These are phyloP conservation scores for Drosophila neocordata DNA, from an alignment of 1,140 invertebrate genomes.

Conservation along the genomic window DNA sequence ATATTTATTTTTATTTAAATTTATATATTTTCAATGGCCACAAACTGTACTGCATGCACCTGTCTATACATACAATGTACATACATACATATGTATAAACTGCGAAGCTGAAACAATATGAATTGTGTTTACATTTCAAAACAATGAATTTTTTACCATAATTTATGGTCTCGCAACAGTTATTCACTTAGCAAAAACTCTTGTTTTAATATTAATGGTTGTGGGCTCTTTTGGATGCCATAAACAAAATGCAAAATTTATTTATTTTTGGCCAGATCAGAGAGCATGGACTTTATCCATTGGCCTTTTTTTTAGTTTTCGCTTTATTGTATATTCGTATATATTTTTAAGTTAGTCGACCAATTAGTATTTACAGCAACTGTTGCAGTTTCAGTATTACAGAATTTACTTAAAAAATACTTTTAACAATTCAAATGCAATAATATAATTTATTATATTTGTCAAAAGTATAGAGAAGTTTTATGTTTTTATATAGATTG, in stretches of 20 bases:
- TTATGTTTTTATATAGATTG: too few species aligned
- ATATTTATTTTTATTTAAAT: neutral
- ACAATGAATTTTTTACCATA: neutral
- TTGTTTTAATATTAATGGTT: neutral
- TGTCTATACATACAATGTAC: neutral
- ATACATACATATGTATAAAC: neutral
- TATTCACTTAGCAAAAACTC: conserved; percentile 5
- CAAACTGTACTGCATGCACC: conserved; percentile 13
- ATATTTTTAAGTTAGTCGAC: neutral
- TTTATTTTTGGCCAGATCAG: conserved; percentile 1
- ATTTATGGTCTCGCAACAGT: neutral
- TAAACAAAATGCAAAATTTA: neutral
- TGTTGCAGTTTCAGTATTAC: neutral
- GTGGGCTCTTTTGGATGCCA: neutral
- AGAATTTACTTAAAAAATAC: too few species aligned
- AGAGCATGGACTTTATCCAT: conserved; percentile 8
- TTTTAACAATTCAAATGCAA: too few species aligned
- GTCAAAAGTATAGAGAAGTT: too few species aligned
- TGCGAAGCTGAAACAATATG: neutral
- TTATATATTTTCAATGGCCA: neutral
- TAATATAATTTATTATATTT: too few species aligned
- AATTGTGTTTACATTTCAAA: neutral
- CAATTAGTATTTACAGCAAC: neutral
- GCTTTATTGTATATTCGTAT: neutral
- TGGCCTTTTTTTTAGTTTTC: conserved; percentile 18